Evolutionary conservation across 2,797 vertebrate genomes (phyloP).

Genomic region (Sebastes variabilis): DNA sequence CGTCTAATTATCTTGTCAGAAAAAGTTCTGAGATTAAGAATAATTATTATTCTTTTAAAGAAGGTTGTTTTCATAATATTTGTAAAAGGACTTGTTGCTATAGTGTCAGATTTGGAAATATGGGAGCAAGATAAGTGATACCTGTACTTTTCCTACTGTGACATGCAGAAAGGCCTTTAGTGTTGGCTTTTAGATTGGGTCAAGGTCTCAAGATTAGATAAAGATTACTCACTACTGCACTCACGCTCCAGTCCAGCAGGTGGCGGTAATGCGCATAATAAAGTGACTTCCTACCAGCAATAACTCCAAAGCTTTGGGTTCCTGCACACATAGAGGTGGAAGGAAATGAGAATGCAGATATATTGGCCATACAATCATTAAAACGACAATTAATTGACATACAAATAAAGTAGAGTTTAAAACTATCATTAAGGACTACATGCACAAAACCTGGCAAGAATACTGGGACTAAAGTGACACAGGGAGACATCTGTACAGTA

Average conservation of each 20-base stretch:
- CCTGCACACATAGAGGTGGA: too few relatives aligned
- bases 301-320: background rate
- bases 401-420: too few relatives aligned
- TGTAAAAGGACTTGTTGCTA: background rate
- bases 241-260: background rate
- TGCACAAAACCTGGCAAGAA: too few relatives aligned
- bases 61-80: background rate
- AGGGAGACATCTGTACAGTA: too few relatives aligned
- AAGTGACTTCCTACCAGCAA: accelerated
- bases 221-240: background rate
- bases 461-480: too few relatives aligned
- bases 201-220: background rate
- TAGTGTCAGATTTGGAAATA: background rate
- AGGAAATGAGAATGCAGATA: too few relatives aligned
- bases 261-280: background rate
- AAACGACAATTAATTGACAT: too few relatives aligned
- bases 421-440: too few relatives aligned
- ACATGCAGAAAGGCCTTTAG: background rate
- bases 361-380: too few relatives aligned
- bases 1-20: background rate
- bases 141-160: background rate
- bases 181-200: background rate
- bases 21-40: background rate
- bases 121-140: background rate
- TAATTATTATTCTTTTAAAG: background rate